Base-by-base conservation (phyloP, 1,140 invertebrate species). In the Pemphigus obesinymphae region DNA sequence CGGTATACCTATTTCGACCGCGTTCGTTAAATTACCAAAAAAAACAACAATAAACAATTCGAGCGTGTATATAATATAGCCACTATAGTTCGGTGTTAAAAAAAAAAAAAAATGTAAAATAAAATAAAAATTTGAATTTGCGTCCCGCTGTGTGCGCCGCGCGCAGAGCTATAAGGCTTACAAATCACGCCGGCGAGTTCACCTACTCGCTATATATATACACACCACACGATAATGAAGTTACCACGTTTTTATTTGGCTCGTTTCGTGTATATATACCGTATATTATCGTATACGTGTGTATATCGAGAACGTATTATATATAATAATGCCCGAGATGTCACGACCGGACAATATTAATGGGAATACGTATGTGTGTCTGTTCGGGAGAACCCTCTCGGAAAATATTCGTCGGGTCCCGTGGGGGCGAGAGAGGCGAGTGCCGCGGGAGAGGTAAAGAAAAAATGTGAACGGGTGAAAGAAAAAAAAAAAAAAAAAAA, bases 31-130 rank as follows among this genome's bases (percentile, higher is more conserved):
- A 78, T 78, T 78, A 78, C 55, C 75, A 61, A 78, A 78, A n/a
- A n/a, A 76, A 76, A 78, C 43, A 78, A 78, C 75, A 78, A 78
- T 78, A 78, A 78, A 78, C 75, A 78, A 78, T 78, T 53, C 55
- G 53, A 20, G 75, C 34, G 20, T 50, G 73, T 37, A n/a, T n/a
- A n/a, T n/a, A n/a, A n/a, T n/a, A n/a, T n/a, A 34, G 10, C 29
- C 8, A 29, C 3, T n/a, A n/a, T n/a, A n/a, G n/a, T 17, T 76
- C 53, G 75, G 50, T 61, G 75, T 58, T 55, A 78, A 20, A 40
- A 29, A 37, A 53, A 75, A 75, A 55, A 48, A 50, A 34, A 50
- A 75, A 75, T 20, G 23, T 29, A 53, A 53, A 53, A 75, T 50
- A 75, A 75, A 48, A 48, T 11, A 40, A 53, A 72, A 78, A 78